Conservation (phyloP, 2,888 invertebrate genomes). For the Rhingia rostrata region DNA sequence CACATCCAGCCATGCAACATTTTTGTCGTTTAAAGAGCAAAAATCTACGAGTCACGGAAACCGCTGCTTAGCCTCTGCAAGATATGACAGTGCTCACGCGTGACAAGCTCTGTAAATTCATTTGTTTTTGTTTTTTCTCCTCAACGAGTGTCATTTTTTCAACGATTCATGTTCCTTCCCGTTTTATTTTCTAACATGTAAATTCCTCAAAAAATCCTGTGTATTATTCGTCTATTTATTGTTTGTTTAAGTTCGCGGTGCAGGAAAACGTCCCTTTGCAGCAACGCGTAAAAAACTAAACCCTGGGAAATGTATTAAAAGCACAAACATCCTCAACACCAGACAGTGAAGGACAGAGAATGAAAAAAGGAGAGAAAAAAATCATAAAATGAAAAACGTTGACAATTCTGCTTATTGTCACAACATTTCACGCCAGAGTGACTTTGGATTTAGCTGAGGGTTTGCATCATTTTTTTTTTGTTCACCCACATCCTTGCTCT, state of each 20-base stretch:
- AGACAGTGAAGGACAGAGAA: constrained; percentile 28
- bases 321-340: constrained; percentile 44
- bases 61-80: constrained; percentile 34
- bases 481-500: constrained; percentile 39
- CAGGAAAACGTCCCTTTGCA: constrained; percentile 49
- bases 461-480: constrained; percentile 17
- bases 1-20: background rate
- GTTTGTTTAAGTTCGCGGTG: constrained; percentile 54
- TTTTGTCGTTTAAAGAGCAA: constrained; percentile 4
- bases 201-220: constrained; percentile 55
- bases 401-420: constrained; percentile 75
- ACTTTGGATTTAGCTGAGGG: constrained; percentile 63
- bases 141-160: constrained; percentile 4
- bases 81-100: constrained; percentile 66
- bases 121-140: background rate
- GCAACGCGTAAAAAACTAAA: constrained; percentile 7
- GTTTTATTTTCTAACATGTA: constrained; percentile 32
- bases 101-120: constrained; percentile 32
- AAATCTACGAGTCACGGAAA: constrained; percentile 11
- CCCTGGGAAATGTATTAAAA: constrained; percentile 59
- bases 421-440: constrained; percentile 73
- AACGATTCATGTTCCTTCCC: constrained; percentile 10
- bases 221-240: constrained; percentile 54
- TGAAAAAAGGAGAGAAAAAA: constrained; percentile 9
- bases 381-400: constrained; percentile 68